A percentile compares a stretch with the other conserved stretches of the same genome.
These are phyloP conservation scores for Lethrus apterus DNA, from an alignment of 1,140 invertebrate genomes.

Conservation along the genomic window DNA sequence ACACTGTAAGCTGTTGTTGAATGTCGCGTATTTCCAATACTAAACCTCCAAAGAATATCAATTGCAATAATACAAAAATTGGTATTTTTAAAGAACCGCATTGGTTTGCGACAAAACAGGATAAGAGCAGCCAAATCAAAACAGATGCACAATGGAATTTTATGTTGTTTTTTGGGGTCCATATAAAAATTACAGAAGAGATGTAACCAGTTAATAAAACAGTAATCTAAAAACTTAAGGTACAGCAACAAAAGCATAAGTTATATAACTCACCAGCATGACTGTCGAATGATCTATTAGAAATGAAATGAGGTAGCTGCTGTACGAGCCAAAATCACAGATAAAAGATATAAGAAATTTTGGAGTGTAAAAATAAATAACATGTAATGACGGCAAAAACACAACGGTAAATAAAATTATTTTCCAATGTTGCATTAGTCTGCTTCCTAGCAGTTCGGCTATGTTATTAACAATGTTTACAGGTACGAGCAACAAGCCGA, in stretches of 20 bases:
- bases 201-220: slow-evolving; percentile 45
- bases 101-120: slow-evolving; percentile 52
- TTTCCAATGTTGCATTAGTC: slow-evolving; percentile 53
- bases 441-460: slow-evolving; percentile 62
- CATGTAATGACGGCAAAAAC: slow-evolving; percentile 42
- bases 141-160: slow-evolving; percentile 52
- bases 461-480: slow-evolving; percentile 60
- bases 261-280: slow-evolving; percentile 25
- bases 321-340: slow-evolving; percentile 37
- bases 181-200: slow-evolving; percentile 46
- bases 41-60: slow-evolving; percentile 47
- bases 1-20: slow-evolving; percentile 34
- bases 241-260: not conserved
- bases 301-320: slow-evolving; percentile 27
- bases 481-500: slow-evolving; percentile 69
- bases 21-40: slow-evolving; percentile 46
- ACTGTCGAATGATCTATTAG: slow-evolving; percentile 29
- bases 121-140: slow-evolving; percentile 54
- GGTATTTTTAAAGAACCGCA: slow-evolving; percentile 52
- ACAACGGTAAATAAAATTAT: slow-evolving; percentile 42
- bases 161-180: slow-evolving; percentile 51
- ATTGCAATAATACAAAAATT: slow-evolving; percentile 49
- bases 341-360: slow-evolving; percentile 44
- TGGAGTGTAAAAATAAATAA: slow-evolving; percentile 45
- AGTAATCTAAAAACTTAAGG: slow-evolving; percentile 42